Conservation (phyloP, 2,113 vertebrate genomes). For the Antechinus flavipes region DNA sequence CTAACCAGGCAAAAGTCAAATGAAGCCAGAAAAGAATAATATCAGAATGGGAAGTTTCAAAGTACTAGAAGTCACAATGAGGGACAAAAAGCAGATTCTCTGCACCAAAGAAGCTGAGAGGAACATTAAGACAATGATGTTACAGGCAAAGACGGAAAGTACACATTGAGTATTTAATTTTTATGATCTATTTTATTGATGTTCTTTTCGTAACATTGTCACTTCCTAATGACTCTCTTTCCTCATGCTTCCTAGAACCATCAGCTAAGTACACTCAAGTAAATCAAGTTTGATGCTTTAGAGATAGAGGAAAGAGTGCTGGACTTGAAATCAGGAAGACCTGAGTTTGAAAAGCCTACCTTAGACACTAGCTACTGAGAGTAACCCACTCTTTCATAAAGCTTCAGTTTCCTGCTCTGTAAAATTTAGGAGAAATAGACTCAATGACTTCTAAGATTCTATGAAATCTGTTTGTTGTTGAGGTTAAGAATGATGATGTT, state of each 20-base stretch:
- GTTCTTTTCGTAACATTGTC: background rate
- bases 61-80: background rate
- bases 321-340: background rate
- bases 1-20: background rate
- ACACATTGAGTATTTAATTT: background rate
- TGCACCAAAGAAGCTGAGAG: background rate
- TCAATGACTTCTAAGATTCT: background rate
- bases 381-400: background rate
- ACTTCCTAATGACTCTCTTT: background rate
- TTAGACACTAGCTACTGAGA: background rate
- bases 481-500: background rate
- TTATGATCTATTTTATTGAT: background rate
- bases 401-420: background rate
- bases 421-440: background rate
- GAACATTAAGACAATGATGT: background rate
- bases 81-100: background rate
- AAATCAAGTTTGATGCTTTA: background rate
- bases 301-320: background rate
- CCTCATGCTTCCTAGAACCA: background rate
- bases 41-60: background rate
- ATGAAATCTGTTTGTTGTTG: background rate
- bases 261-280: too few species aligned
- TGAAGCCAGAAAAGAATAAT: background rate
- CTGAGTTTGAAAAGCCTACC: background rate
- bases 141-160: background rate